These are phyloP conservation scores for Tokudaia muenninki DNA, from an alignment of 2,797 vertebrate species.

Conservation along the genomic window DNA sequence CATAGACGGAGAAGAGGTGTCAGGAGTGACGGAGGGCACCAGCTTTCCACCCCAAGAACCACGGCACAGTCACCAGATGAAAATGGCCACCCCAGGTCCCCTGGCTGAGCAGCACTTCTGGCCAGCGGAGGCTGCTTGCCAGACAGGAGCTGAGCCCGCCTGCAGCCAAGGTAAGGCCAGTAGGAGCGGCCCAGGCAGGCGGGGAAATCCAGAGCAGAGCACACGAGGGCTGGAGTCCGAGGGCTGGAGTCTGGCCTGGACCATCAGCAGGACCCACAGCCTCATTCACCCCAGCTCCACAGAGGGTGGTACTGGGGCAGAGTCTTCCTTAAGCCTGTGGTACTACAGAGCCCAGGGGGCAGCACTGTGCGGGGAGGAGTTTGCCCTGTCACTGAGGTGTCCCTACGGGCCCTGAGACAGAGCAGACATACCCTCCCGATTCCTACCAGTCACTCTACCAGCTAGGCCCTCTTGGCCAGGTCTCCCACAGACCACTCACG, in stretches of 20 bases:
- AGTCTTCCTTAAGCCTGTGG: not conserved
- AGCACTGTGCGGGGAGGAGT: not conserved
- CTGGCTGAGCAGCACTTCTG: slow-evolving; percentile 89
- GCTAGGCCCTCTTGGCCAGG: not conserved
- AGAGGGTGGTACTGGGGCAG: accelerated
- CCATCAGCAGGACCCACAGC: not conserved
- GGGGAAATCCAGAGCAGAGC: not conserved
- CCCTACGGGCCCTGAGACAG: not conserved
- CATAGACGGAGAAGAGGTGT: slow-evolving; percentile 89
- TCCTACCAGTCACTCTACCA: not conserved
- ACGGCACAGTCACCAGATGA: slow-evolving; percentile 93
- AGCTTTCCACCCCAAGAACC: slow-evolving; percentile 93
- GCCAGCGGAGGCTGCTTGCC: slow-evolving; percentile 88
- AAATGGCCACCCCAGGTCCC: slow-evolving; percentile 90
- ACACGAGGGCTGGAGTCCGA: no score
- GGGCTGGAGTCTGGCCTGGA: not conserved
- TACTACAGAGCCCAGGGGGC: not conserved
- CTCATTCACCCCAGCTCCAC: not conserved
- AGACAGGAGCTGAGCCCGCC: slow-evolving; percentile 83
- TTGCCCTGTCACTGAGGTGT: not conserved
- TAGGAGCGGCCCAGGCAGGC: not conserved
- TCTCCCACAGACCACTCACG: slow-evolving; percentile 32
- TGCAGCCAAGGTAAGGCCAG: slow-evolving; percentile 90
- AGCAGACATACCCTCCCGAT: not conserved
- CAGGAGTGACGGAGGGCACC: slow-evolving; percentile 89